A percentile compares a stretch with the other conserved stretches of the same genome.
Conservation (phyloP, 2,888 invertebrate species). For the Leptogaster cylindrica region DNA sequence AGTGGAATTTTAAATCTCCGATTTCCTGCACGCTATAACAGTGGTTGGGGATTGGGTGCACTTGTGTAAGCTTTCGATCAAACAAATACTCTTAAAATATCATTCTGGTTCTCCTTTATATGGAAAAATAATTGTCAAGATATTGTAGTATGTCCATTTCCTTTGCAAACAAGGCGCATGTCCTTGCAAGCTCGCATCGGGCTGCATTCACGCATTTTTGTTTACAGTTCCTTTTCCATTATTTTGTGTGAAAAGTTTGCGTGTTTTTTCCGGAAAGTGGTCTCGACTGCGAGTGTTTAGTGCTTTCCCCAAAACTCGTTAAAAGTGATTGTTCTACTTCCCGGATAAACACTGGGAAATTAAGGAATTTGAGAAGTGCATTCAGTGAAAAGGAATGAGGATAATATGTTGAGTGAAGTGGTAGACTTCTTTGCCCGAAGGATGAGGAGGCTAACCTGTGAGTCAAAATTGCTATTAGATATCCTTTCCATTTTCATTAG, state of each 20-base stretch:
- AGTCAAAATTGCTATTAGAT: too few relatives aligned
- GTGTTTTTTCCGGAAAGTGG: conserved; percentile 40
- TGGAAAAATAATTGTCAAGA: neutral
- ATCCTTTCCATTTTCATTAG: too few relatives aligned
- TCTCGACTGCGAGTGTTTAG: conserved; percentile 26
- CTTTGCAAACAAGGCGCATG: conserved; percentile 39
- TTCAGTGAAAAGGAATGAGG: neutral
- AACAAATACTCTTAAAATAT: conserved; percentile 10
- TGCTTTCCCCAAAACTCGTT: conserved; percentile 16
- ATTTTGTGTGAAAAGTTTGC: conserved; percentile 7
- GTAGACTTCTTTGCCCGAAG: conserved; percentile 34
- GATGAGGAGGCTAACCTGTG: conserved; percentile 39
- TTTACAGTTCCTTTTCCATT: conserved; percentile 20
- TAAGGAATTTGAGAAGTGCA: neutral
- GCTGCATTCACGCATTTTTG: conserved; percentile 21
- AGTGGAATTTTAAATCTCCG: too few relatives aligned
- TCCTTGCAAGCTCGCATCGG: conserved; percentile 16
- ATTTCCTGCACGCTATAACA: too few relatives aligned
- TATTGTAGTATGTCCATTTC: neutral
- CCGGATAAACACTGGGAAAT: neutral
- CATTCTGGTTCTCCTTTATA: neutral
- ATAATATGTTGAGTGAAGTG: conserved; percentile 42
- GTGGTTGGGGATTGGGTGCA: too few relatives aligned
- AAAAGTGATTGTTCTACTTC: neutral
- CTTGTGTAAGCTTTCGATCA: conserved; percentile 7